Evolutionary conservation across 2,113 vertebrate species (phyloP), one percentile per base, ranked within the genome.

Genomic region (Tupaia chinensis): DNA sequence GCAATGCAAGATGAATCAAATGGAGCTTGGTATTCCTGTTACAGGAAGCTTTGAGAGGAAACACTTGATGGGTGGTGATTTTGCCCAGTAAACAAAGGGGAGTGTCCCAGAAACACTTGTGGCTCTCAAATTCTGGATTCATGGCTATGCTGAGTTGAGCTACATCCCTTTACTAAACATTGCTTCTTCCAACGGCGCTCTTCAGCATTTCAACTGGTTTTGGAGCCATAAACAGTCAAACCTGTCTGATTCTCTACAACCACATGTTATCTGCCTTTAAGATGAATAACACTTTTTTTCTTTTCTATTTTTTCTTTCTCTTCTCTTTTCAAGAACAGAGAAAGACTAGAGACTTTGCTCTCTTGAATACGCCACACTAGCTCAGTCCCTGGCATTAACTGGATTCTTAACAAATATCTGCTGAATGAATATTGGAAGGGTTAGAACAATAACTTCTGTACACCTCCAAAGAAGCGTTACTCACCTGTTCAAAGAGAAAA

Each of bases 381-480:
- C 10, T 89, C 9, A 70, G 53, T 73, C 8, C 15, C 12, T 17
- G 23, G 12, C 22, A 34, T 0, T n/a, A 20, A 73, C 0, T 23
- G 4, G 15, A 86, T 61, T 69, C 22, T 94, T 77, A 68, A 56
- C 1, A 94, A 87, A 11, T 34, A 22, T 12, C 13, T 61, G 20
- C 32, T 66, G 54, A 61, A 60, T 12, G 27, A 32, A 53, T 25
- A 29, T 15, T 53, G 13, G 66, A n/a, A 87, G 7, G 3, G 27
- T 76, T 5, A 22, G 22, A 1, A 25, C 2, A 0, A 1, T 15
- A 15, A 54, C 23, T 23, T 0, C 58, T 34, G 13, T 0, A 16
- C 0, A 65, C 16, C 1, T 13, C 11, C 15, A 25, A 53, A 32
- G 29, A 84, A 63, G 17, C 5, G 25, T 23, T 32, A n/a, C 53